Conservation (phyloP, 1,140 invertebrate genomes). For the Brachionus calyciflorus region DNA sequence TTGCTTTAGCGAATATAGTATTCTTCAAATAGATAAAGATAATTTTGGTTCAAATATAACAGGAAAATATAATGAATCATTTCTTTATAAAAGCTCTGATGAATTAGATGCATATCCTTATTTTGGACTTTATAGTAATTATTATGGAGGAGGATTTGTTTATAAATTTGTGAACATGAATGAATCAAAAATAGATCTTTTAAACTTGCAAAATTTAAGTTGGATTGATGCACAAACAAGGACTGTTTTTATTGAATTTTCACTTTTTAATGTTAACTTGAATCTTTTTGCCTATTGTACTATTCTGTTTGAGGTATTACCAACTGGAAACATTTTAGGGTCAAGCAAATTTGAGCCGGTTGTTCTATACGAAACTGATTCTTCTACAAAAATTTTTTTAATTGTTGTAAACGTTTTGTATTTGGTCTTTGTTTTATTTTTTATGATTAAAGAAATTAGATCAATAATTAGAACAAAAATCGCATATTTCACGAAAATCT, state of each 20-base stretch:
- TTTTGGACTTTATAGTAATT: slow-evolving; percentile 60
- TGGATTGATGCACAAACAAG: slow-evolving; percentile 68
- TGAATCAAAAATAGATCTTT: neutral
- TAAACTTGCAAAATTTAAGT: neutral
- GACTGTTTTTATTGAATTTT: slow-evolving; percentile 68
- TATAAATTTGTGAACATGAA: slow-evolving; percentile 49
- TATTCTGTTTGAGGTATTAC: slow-evolving; percentile 66
- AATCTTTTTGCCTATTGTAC: slow-evolving; percentile 65
- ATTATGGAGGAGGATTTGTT: slow-evolving; percentile 65
- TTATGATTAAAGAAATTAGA: slow-evolving; percentile 52
- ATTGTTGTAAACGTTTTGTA: slow-evolving; percentile 58
- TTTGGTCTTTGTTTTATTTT: slow-evolving; percentile 62
- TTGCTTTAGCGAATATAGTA: slow-evolving; percentile 8
- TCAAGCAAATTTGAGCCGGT: slow-evolving; percentile 62
- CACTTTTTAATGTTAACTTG: slow-evolving; percentile 68
- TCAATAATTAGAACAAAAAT: slow-evolving; percentile 42
- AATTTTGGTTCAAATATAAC: neutral
- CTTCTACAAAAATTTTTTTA: slow-evolving; percentile 53
- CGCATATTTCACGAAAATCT: slow-evolving; percentile 59
- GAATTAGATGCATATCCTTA: slow-evolving; percentile 60
- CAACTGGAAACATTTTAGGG: slow-evolving; percentile 63
- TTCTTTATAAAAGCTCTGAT: slow-evolving; percentile 43
- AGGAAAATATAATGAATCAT: neutral
- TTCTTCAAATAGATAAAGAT: slow-evolving; percentile 18
- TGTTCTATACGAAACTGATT: slow-evolving; percentile 52